Base-by-base conservation (phyloP, 2,113 vertebrate species). In the Rhynchomys soricoides region DNA sequence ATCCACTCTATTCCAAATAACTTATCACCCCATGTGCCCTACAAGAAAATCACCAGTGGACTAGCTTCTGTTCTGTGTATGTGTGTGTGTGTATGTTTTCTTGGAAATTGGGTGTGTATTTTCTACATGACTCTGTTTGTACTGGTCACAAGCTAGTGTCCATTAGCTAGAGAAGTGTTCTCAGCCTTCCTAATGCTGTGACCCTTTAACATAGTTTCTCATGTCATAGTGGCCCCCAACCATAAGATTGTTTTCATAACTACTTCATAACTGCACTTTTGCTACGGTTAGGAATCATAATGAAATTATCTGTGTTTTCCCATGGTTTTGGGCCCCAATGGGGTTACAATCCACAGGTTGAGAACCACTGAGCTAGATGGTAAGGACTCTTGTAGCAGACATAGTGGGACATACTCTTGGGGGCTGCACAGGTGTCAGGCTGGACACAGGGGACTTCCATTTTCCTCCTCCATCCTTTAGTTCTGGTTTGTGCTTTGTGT, bases 91-190 rank as follows among this genome's bases (percentile, higher is more conserved):
- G 26, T 45, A 5, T 3, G 6, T 9, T 22, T 40, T 19, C 62
- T 91, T 79, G 0, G 82, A 57, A 62, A 24, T 16, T 45, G 0
- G 0, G 40, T 3, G 15, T n/a, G n/a, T 10, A 21, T 57, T 71
- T 75, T 29, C 2, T 37, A 4, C 8, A 57, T 7, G 0, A 16
- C 37, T 59, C 4, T 0, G 3, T 50, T 62, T 15, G 40, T 3
- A 0, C 0, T 0, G 3, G 2, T 24, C 26, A 8, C 0, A 0
- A 1, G 24, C 24, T 3, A 2, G 59, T 77, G n/a, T 37, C 75
- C 13, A 48, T 50, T 19, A 10, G 31, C 52, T 75, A 10, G 8
- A 5, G 4, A 16, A n/a, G 70, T 21, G 37, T 71, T n/a, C 37
- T 40, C 3, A 71, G 17, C n/a, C n/a, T 43, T 74, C n/a, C 37